Percentiles rank a stretch among this genome's conserved stretches.
Conservation (phyloP, 2,797 vertebrate genomes). For the Sebastes oblongus region DNA sequence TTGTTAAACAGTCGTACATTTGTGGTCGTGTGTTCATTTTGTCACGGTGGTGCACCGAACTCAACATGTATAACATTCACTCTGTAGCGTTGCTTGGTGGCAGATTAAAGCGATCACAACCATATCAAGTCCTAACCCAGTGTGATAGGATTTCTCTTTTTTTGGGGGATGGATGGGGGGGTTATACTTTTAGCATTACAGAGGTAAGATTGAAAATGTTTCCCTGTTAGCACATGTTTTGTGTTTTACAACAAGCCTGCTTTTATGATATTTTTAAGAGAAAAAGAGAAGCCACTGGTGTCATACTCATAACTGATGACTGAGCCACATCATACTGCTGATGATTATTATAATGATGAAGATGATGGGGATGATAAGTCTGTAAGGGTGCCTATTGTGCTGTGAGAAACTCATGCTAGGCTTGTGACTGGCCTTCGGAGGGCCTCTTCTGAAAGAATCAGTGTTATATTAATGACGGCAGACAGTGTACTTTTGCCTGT, state of each 20-base stretch:
- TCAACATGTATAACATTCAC: constrained; percentile 35
- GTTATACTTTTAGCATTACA: background rate
- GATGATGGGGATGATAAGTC: constrained; percentile 70
- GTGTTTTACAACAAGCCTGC: constrained; percentile 28
- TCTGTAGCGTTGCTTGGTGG: constrained; percentile 41
- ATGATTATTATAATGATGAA: constrained; percentile 72
- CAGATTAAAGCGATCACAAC: constrained; percentile 55
- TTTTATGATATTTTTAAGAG: constrained; percentile 46
- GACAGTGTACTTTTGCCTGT: constrained; percentile 63
- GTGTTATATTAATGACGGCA: constrained; percentile 74
- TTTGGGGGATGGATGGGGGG: accelerated
- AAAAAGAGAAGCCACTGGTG: constrained; percentile 59
- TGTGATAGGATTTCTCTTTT: constrained; percentile 41
- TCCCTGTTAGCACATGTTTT: background rate
- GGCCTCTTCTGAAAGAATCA: constrained; percentile 73
- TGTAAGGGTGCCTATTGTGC: constrained; percentile 79
- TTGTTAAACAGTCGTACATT: constrained; percentile 90
- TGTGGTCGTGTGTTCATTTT: constrained; percentile 85
- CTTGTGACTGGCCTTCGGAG: constrained; percentile 82
- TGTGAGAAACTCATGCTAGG: constrained; percentile 76
- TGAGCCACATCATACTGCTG: constrained; percentile 66
- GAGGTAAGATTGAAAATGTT: constrained; percentile 24
- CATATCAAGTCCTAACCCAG: constrained; percentile 34
- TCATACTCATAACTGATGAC: constrained; percentile 76
- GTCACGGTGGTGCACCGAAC: constrained; percentile 52